Percentiles rank a stretch among this genome's conserved stretches.
These are phyloP conservation scores for Camponotus vicinus DNA, from an alignment of 1,140 invertebrate genomes.

Conservation along the genomic window DNA sequence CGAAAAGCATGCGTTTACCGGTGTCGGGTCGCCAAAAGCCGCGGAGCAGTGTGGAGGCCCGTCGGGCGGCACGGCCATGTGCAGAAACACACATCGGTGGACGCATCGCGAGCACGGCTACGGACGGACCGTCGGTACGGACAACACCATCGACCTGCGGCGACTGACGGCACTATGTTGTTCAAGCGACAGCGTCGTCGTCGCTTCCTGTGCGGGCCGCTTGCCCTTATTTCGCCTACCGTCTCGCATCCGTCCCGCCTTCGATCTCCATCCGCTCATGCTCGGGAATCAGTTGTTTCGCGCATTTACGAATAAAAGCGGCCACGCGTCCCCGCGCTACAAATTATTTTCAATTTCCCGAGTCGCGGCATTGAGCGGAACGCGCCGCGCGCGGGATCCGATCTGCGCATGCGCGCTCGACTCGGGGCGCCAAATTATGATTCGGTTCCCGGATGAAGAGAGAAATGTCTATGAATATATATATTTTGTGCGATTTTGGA, in stretches of 20 bases:
- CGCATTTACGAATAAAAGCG: not conserved
- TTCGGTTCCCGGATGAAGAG: not conserved
- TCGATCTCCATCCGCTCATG: not conserved
- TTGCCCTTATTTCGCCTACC: not conserved
- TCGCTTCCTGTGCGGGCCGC: constrained; percentile 52
- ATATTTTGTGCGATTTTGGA: not conserved
- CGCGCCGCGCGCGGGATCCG: not conserved
- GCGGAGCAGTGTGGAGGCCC: constrained; percentile 78
- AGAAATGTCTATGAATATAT: not conserved
- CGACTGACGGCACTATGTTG: constrained; percentile 71
- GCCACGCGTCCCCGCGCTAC: not conserved
- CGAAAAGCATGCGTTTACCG: constrained; percentile 79
- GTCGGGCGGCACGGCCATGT: constrained; percentile 84
- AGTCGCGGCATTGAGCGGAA: constrained; percentile 61
- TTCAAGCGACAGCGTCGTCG: constrained; percentile 52
- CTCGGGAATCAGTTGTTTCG: not conserved
- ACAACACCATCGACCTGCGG: constrained; percentile 79
- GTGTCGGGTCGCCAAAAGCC: constrained; percentile 77
- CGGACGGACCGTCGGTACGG: constrained; percentile 82
- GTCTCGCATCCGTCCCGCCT: not conserved
- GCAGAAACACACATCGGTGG: constrained; percentile 83
- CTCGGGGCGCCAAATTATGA: constrained; percentile 40
- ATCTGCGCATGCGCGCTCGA: constrained; percentile 35
- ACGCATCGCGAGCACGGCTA: constrained; percentile 83
- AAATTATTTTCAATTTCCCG: constrained; percentile 21